Conservation (phyloP, 1,140 invertebrate genomes). For the Bradynema listronoti region DNA sequence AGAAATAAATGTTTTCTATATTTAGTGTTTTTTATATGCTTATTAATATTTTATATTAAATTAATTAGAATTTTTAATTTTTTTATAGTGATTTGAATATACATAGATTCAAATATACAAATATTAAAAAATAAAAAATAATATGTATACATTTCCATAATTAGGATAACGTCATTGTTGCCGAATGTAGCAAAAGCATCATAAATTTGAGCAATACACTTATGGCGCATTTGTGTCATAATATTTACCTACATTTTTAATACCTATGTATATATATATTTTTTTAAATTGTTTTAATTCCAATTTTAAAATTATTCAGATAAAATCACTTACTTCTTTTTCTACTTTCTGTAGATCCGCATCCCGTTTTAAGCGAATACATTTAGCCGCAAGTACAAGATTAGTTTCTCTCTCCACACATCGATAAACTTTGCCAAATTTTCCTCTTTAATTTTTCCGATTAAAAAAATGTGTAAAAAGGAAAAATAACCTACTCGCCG, state of each 20-base stretch:
- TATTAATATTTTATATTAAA: too few relatives aligned
- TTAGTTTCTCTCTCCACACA: constrained; percentile 49
- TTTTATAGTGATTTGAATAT: too few relatives aligned
- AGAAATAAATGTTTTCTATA: constrained; percentile 6
- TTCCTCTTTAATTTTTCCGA: too few relatives aligned
- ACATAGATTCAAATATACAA: constrained; percentile 10
- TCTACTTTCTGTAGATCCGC: constrained; percentile 48
- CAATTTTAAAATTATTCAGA: background rate
- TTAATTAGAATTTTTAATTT: too few relatives aligned
- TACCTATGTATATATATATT: too few relatives aligned
- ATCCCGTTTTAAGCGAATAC: constrained; percentile 9
- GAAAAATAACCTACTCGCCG: constrained; percentile 58
- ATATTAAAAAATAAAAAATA: constrained; percentile 51
- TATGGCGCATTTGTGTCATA: constrained; percentile 61
- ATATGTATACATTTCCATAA: constrained; percentile 63
- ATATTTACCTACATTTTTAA: constrained; percentile 59
- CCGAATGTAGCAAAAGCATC: constrained; percentile 63
- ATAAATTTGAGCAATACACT: constrained; percentile 63
- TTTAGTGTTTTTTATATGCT: too few relatives aligned
- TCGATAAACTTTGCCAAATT: constrained; percentile 67
- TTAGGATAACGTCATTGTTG: constrained; percentile 63
- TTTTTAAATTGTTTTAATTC: too few relatives aligned
- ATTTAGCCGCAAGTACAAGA: constrained; percentile 38
- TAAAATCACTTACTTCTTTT: constrained; percentile 56
- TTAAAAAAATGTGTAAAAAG: constrained; percentile 23